These are phyloP conservation scores for Microdon myrmicae DNA, from an alignment of 2,888 invertebrate species.

Conservation along the genomic window DNA sequence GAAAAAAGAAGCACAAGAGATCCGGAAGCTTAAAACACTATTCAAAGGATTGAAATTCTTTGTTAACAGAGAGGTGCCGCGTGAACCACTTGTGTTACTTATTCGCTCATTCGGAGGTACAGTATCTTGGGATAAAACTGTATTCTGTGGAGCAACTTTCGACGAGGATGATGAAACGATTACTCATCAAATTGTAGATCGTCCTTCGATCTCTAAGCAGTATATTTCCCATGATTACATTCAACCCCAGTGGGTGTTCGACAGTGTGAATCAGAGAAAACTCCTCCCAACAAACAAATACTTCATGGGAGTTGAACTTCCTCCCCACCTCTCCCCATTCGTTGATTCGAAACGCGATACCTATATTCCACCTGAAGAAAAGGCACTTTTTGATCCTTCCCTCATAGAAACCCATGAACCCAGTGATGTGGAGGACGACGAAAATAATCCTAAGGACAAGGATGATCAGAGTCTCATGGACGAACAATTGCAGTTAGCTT, in stretches of 20 bases:
- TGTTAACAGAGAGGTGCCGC: slow-evolving; percentile 94
- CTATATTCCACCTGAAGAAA: slow-evolving; percentile 93
- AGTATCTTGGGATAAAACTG: slow-evolving; percentile 93
- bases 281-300: slow-evolving; percentile 92
- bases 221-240: slow-evolving; percentile 92
- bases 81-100: slow-evolving; percentile 92
- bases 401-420: slow-evolving; percentile 69
- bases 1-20: slow-evolving; percentile 78
- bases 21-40: slow-evolving; percentile 80
- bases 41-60: slow-evolving; percentile 94
- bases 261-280: slow-evolving; percentile 88
- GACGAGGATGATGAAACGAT: slow-evolving; percentile 90
- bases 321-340: slow-evolving; percentile 98
- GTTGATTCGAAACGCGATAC: slow-evolving; percentile 77
- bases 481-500: slow-evolving; percentile 62
- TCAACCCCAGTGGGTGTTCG: slow-evolving; percentile 99
- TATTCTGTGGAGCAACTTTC: slow-evolving; percentile 88
- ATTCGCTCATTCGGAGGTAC: slow-evolving; percentile 93
- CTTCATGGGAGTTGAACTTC: slow-evolving; percentile 87
- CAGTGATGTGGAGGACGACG: slow-evolving; percentile 60
- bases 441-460: slow-evolving; percentile 54
- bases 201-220: slow-evolving; percentile 83
- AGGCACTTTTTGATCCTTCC: slow-evolving; percentile 76
- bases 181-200: slow-evolving; percentile 96
- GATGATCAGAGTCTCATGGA: slow-evolving; percentile 60